Percentiles rank a stretch among this genome's conserved stretches.
Conservation (phyloP, 2,797 vertebrate genomes). For the Galagoides demidoff region DNA sequence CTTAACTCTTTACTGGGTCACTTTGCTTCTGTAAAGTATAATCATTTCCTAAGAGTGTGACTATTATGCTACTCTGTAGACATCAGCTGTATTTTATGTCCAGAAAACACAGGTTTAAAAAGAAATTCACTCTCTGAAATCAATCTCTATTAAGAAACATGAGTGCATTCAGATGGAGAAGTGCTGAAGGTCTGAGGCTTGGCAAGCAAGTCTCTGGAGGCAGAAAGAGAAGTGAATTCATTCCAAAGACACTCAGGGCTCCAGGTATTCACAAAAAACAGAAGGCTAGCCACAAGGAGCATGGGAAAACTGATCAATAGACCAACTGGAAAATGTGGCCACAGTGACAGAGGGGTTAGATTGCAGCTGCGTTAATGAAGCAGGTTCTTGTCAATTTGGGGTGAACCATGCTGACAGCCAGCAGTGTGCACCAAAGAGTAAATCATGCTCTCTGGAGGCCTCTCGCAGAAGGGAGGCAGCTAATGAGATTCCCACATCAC, state of each 20-base stretch:
- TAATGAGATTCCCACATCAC: constrained; percentile 70
- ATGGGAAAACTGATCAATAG: background rate
- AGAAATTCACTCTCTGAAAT: constrained; percentile 19
- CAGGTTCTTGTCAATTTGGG: constrained; percentile 67
- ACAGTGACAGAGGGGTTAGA: background rate
- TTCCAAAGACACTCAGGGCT: background rate
- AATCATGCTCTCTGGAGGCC: constrained; percentile 66
- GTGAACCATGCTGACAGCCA: constrained; percentile 76
- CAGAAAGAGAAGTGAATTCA: constrained; percentile 3
- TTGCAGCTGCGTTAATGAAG: constrained; percentile 54
- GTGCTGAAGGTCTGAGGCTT: background rate
- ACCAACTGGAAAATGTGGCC: constrained; percentile 25
- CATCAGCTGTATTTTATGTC: background rate
- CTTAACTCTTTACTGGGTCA: background rate
- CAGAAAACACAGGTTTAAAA: constrained; percentile 2
- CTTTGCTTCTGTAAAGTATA: background rate
- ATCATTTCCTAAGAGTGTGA: background rate
- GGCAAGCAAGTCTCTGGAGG: background rate
- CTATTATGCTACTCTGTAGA: background rate
- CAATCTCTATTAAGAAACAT: background rate
- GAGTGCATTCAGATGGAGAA: background rate
- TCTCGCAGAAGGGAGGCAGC: constrained; percentile 66
- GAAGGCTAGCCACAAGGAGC: constrained; percentile 28
- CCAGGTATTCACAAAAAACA: background rate
- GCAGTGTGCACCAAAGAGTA: constrained; percentile 66